Percentiles rank a stretch among this genome's conserved stretches.
Evolutionary conservation across 2,888 invertebrate species (phyloP).

Genomic region (Melinopterus prodromus): DNA sequence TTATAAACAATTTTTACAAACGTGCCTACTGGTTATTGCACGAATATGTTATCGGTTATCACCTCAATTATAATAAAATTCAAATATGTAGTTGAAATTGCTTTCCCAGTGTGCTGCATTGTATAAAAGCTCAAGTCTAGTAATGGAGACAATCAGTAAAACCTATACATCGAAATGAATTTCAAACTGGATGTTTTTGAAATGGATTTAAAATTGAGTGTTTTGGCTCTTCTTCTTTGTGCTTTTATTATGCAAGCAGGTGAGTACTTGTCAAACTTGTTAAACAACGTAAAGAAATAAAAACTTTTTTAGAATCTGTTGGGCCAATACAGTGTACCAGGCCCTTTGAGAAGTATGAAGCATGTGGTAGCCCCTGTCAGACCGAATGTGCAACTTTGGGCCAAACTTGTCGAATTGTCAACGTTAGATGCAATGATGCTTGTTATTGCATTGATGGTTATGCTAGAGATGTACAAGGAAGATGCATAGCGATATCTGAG

Average conservation of each 20-base stretch:
- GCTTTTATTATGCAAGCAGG: not conserved
- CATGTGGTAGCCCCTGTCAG: slow-evolving; percentile 42
- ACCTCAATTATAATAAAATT: too few relatives aligned
- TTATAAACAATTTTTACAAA: too few relatives aligned
- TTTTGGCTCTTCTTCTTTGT: not conserved
- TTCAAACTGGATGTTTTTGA: not conserved
- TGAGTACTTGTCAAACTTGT: not conserved
- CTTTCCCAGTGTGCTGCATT: too few relatives aligned
- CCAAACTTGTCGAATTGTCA: slow-evolving; percentile 38
- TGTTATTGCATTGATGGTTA: slow-evolving; percentile 42
- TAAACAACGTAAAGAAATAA: not conserved
- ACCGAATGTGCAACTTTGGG: slow-evolving; percentile 37
- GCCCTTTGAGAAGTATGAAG: slow-evolving; percentile 40
- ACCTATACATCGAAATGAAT: not conserved
- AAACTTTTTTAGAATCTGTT: slow-evolving; percentile 6
- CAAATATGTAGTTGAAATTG: too few relatives aligned
- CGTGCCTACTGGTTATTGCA: too few relatives aligned
- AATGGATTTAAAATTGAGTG: not conserved
- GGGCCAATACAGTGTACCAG: slow-evolving; percentile 25
- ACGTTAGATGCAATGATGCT: slow-evolving; percentile 36
- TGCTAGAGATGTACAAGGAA: slow-evolving; percentile 34
- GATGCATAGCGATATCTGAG: slow-evolving; percentile 35
- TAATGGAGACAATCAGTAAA: not conserved
- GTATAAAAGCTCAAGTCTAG: not conserved
- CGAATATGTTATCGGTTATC: too few relatives aligned